A percentile compares a stretch with the other conserved stretches of the same genome.
These are phyloP conservation scores for Heliconius congener DNA, from an alignment of 1,140 invertebrate species.

Conservation along the genomic window DNA sequence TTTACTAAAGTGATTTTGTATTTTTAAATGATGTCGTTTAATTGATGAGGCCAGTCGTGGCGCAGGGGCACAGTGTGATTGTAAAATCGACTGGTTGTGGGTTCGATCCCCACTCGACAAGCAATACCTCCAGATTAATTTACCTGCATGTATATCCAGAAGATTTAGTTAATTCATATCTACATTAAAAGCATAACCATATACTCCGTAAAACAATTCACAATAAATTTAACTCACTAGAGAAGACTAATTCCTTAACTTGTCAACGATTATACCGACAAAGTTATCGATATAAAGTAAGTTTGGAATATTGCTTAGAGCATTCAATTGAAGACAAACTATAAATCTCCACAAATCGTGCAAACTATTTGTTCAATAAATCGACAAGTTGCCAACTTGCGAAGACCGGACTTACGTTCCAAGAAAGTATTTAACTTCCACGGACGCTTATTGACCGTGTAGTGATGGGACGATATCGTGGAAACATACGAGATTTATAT, in stretches of 20 bases:
- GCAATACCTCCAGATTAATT: too few species aligned
- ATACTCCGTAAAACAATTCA: neutral
- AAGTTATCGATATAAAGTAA: slow-evolving; percentile 33
- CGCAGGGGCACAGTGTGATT: too few species aligned
- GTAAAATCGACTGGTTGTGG: too few species aligned
- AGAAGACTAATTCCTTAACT: slow-evolving; percentile 3
- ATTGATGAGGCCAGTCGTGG: too few species aligned
- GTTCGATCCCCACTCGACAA: too few species aligned
- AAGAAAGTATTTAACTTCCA: slow-evolving; percentile 72
- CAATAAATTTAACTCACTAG: neutral
- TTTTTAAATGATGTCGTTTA: neutral
- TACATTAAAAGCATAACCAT: neutral
- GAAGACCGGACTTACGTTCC: slow-evolving; percentile 74
- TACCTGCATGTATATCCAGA: too few species aligned
- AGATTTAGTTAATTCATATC: too few species aligned
- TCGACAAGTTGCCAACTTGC: slow-evolving; percentile 69
- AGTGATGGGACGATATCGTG: slow-evolving; percentile 24
- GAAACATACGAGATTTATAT: neutral
- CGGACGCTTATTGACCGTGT: slow-evolving; percentile 51
- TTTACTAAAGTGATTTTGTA: neutral
- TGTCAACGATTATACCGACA: slow-evolving; percentile 44
- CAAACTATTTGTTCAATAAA: slow-evolving; percentile 70
- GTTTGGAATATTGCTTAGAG: slow-evolving; percentile 57
- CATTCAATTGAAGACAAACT: slow-evolving; percentile 71
- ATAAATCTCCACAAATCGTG: slow-evolving; percentile 66